Base-by-base conservation (phyloP, 2,113 vertebrate species). In the Agapornis roseicollis region DNA sequence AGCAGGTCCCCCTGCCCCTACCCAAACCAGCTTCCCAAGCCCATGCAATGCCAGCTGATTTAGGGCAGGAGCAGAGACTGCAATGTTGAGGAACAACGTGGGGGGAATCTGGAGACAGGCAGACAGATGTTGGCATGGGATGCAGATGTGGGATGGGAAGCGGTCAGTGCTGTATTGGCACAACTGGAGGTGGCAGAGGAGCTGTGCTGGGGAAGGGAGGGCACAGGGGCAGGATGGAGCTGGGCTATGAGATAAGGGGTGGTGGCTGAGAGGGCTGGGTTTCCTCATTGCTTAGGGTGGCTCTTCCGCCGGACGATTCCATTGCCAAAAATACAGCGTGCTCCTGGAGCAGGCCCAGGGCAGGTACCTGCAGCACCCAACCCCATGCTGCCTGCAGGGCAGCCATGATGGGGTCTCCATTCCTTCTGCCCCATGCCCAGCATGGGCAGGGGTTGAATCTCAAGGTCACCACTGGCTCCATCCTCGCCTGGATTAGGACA, bases 111-210 rank as follows among this genome's bases (percentile, higher is more conserved):
- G 81, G 44, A 79, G 58, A 58, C 17, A 44, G 63, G 15, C 13
- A 29, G 63, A 28, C 29, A 49, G 42, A 31, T 1, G 13, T 37
- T 25, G 65, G 28, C 24, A 12, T 0, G 0, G 60, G n/a, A n/a
- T n/a, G n/a, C n/a, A n/a, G n/a, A 27, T 14, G 19, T 52, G 61
- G 56, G 66, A 11, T 0, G 6, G 88, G 73, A 47, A 74, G 65
- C 0, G 0, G 10, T 22, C 0, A 0, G 46, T 61, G 64, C 35
- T 0, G 0, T 17, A 1, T 9, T 29, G 52, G 64, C 77, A 24
- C 1, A 2, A n/a, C 13, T 4, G 17, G 58, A 92, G 73, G 56
- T 50, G 78, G 29, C 68, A 53, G 80, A 84, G 94, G 50, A 60
- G 61, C 61, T 41, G 77, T 0, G 2, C 78, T 35, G 53, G 53